Conservation (phyloP, 2,113 vertebrate species). For the Prolemur simus region DNA sequence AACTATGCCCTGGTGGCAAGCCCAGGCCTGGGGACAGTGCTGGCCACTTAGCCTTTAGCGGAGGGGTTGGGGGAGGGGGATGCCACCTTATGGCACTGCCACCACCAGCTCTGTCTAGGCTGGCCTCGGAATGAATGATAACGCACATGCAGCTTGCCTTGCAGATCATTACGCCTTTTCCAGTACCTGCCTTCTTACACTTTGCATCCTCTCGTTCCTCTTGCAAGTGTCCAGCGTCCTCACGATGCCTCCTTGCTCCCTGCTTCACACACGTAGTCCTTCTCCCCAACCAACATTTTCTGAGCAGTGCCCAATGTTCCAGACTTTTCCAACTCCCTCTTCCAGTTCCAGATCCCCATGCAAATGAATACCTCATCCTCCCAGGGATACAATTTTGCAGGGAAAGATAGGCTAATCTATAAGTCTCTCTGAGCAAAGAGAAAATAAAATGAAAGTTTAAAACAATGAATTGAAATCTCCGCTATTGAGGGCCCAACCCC, state of each 20-base stretch:
- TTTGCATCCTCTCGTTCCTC: neutral
- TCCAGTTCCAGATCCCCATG: neutral
- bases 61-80: accelerated
- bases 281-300: neutral
- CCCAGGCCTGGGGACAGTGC: no score
- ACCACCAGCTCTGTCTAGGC: no score
- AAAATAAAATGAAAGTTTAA: neutral
- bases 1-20: neutral
- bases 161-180: neutral
- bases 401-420: neutral
- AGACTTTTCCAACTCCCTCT: neutral
- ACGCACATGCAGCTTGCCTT: neutral
- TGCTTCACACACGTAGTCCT: neutral
- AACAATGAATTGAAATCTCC: neutral
- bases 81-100: accelerated
- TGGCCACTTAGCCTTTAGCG: no score
- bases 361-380: neutral
- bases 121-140: neutral
- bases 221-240: accelerated
- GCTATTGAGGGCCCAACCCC: neutral
- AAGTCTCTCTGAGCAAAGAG: neutral
- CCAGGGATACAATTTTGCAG: neutral
- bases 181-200: neutral
- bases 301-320: neutral
- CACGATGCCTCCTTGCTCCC: neutral